A percentile compares a stretch with the other conserved stretches of the same genome.
phyloP scores from a whole-genome alignment of 1,140 invertebrate species.

The Drosophila sp. region DNA sequence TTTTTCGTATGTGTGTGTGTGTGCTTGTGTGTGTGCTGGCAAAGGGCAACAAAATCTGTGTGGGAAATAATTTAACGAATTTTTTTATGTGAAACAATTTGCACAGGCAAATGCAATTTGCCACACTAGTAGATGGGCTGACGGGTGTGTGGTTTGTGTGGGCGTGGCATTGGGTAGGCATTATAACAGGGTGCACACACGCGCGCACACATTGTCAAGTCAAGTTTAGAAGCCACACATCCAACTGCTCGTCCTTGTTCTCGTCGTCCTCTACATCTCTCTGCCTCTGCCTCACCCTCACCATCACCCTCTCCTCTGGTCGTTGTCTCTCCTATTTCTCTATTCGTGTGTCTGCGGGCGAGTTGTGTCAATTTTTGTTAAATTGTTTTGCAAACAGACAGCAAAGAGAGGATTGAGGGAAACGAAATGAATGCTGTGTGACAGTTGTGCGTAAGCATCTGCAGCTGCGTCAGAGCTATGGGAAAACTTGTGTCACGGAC shows the following conservation, averaged over 20 bases:
- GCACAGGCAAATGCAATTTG: conserved; percentile 53
- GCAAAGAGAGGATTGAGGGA: neutral
- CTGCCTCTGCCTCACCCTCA: neutral
- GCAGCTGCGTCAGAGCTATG: conserved; percentile 9
- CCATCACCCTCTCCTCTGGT: too few relatives aligned
- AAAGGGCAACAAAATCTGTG: conserved; percentile 26
- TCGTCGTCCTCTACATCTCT: neutral
- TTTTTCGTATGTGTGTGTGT: neutral
- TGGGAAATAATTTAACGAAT: conserved; percentile 23
- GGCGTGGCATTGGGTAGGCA: conserved; percentile 1
- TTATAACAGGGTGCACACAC: neutral
- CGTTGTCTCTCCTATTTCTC: neutral
- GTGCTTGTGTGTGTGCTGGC: neutral
- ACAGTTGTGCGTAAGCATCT: conserved; percentile 12
- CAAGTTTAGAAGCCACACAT: conserved; percentile 25
- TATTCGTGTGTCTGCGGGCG: conserved; percentile 21
- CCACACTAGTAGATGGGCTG: conserved; percentile 14
- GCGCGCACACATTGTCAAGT: conserved; percentile 19
- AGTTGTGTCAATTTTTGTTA: conserved; percentile 53
- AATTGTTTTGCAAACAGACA: conserved; percentile 53
- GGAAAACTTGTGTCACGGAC: conserved; percentile 14
- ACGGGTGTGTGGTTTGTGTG: neutral
- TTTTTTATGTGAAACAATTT: conserved; percentile 41
- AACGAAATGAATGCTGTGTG: neutral
- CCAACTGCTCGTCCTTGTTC: conserved; percentile 2